Evolutionary conservation across 2,888 invertebrate species (phyloP).

Genomic region (Macropis europaea): DNA sequence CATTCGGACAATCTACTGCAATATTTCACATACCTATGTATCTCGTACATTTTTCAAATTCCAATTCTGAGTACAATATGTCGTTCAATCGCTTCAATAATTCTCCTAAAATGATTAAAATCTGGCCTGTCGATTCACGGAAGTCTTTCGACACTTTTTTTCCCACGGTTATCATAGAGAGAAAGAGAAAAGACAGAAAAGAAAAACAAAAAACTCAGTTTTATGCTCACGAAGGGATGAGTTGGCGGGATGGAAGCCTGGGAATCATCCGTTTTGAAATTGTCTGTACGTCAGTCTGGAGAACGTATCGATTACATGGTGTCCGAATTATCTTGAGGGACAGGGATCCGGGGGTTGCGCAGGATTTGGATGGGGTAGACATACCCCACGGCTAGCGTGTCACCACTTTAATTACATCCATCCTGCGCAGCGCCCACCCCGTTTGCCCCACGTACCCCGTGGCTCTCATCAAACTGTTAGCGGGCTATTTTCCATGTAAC

Average conservation of each 20-base stretch:
- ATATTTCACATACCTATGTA: no score
- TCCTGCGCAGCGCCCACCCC: constrained; percentile 69
- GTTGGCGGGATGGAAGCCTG: constrained; percentile 28
- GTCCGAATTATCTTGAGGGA: constrained; percentile 76
- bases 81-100: no score
- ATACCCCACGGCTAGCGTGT: constrained; percentile 76
- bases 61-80: no score
- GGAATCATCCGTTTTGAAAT: constrained; percentile 66
- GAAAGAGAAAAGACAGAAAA: not conserved
- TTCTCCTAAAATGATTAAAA: no score
- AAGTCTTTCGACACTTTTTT: not conserved
- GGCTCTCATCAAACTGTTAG: constrained; percentile 68
- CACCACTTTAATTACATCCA: constrained; percentile 78
- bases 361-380: constrained; percentile 72
- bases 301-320: constrained; percentile 75
- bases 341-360: constrained; percentile 69
- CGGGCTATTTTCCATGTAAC: constrained; percentile 67
- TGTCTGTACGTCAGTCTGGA: constrained; percentile 66
- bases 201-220: not conserved
- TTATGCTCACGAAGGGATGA: constrained; percentile 33
- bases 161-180: not conserved
- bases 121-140: not conserved
- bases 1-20: no score
- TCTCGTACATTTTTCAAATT: no score
- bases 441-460: constrained; percentile 60